Percentiles rank a stretch among this genome's conserved stretches.
Conservation (phyloP, 2,113 vertebrate genomes). For the Sciurus niger region DNA sequence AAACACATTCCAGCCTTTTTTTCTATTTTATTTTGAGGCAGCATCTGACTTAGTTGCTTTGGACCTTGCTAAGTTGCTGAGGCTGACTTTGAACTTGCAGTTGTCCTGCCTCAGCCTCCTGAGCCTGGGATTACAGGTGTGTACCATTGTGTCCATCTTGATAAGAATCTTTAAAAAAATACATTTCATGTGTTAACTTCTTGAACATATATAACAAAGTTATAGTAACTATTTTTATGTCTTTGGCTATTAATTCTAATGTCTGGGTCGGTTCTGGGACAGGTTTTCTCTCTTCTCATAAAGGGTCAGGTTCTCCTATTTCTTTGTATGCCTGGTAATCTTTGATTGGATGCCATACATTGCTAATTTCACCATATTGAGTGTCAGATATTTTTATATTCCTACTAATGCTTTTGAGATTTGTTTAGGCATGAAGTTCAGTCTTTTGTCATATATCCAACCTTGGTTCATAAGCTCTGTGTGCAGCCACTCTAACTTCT, state of each 20-base stretch:
- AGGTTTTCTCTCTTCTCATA: not conserved
- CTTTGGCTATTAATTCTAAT: not conserved
- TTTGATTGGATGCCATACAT: not conserved
- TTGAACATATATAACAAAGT: not conserved
- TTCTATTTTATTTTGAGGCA: no score
- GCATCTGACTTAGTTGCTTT: no score
- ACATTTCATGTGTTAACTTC: constrained; percentile 23
- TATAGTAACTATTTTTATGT: not conserved
- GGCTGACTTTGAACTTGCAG: no score
- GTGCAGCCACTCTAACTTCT: no score
- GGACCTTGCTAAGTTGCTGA: no score
- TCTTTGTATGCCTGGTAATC: not conserved
- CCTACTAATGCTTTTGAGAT: not conserved
- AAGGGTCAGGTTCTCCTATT: not conserved
- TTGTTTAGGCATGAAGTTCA: not conserved
- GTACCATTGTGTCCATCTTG: not conserved
- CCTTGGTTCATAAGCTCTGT: not conserved
- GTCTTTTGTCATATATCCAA: not conserved
- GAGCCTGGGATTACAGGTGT: no score
- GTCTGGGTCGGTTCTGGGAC: not conserved
- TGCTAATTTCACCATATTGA: not conserved
- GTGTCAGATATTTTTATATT: not conserved
- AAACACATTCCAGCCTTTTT: no score
- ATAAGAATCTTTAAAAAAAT: not conserved
- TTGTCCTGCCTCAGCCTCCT: no score